Conservation (phyloP, 2,113 vertebrate genomes). For the Aspidoscelis tigris region DNA sequence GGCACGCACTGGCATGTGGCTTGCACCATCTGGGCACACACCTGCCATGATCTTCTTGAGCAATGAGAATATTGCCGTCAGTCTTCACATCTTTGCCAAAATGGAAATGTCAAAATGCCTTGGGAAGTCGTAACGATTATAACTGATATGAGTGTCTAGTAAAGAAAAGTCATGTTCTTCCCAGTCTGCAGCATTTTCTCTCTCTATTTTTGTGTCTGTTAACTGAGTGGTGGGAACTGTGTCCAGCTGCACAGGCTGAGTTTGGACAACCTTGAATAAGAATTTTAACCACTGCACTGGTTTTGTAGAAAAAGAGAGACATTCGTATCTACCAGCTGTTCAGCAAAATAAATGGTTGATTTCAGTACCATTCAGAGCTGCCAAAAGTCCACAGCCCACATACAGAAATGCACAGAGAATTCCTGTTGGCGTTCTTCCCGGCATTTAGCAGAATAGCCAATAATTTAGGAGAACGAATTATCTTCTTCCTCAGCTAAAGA, state of each 20-base stretch:
- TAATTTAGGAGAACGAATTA: slow-evolving; percentile 24
- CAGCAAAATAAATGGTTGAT: slow-evolving; percentile 9
- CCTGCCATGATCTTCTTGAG: too few relatives aligned
- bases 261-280: neutral
- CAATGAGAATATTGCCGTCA: too few relatives aligned
- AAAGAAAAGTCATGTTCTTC: neutral
- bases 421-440: neutral
- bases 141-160: neutral
- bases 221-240: neutral
- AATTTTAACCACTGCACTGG: slow-evolving; percentile 3
- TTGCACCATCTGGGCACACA: too few relatives aligned
- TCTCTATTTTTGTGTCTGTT: neutral
- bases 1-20: too few relatives aligned
- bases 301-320: neutral
- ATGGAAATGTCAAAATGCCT: neutral
- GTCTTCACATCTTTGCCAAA: too few relatives aligned
- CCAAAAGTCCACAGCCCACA: neutral
- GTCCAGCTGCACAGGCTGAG: neutral
- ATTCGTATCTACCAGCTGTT: slow-evolving; percentile 1
- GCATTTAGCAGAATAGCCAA: slow-evolving; percentile 1
- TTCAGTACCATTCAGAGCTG: slow-evolving; percentile 5
- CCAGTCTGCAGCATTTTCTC: neutral
- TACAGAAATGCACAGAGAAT: neutral
- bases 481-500: neutral
- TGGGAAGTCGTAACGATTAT: neutral